Evolutionary conservation across 2,797 vertebrate species (phyloP), one percentile per base, ranked within the genome.

Genomic region (Characodon lateralis): DNA sequence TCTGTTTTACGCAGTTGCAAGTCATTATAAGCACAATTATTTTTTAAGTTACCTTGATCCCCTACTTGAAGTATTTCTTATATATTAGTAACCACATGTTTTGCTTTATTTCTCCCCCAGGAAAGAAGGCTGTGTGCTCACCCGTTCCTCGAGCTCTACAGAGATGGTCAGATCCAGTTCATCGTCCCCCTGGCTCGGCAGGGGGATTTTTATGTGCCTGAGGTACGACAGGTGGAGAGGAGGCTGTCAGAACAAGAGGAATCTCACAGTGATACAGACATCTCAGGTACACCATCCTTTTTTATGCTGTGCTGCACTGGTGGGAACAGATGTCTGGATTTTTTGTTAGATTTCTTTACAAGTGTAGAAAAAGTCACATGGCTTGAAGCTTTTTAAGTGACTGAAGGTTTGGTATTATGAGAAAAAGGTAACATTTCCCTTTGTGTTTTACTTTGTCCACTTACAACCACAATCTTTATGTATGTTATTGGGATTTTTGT

Each of bases 151-250:
- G 97, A 99, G 94, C 97, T 99, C 94, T 97, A 98, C 94, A 96
- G 94, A 82, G 95, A 93, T 12, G 95, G 95, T 74, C 88, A 93
- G 88, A 98, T 99, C 91, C 95, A 97, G 83, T 98, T 96, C 51
- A 94, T 99, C 91, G 96, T 94, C 69, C 98, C 97, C 0, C 93
- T 99, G 77, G 96, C 97, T 26, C 96, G 96, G 5, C 98, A 98
- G 90, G 96, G 95, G 51, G 97, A 98, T 87, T 99, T 99, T 92
- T 98, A 98, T 0, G 96, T 99, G 79, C 98, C 97, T 3, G 97
- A 99, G 92, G 92, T 96, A 89, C 96, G 96, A 79, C 95, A 94
- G 72, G 76, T 93, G 14, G 95, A 97, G 51, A 92, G 93, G 88
- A 96, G 94, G 88, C 91, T 87, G 80, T 91, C 92, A 76, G 94